Base-by-base conservation (phyloP, 2,888 invertebrate genomes). In the Altica lythri region DNA sequence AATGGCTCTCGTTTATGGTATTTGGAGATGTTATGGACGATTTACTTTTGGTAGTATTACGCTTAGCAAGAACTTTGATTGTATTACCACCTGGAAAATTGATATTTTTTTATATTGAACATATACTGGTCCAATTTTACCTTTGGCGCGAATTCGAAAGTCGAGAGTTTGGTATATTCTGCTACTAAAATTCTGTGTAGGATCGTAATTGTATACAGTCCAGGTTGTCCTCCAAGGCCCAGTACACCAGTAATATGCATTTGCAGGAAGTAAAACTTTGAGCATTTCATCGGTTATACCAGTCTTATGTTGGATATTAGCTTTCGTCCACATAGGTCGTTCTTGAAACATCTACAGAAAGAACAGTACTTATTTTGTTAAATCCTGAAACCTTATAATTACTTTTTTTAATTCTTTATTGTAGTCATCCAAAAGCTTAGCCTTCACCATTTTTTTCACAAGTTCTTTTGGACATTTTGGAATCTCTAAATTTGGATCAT, bases 221-320 rank as follows among this genome's bases (percentile, higher is more conserved):
- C 97, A 99, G 72, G 92, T 83, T 46, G 88, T 84, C 60, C 95
- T 82, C 95, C 96, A 99, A 0, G 96, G 98, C 0, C 99, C 98
- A 57, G 86, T 89, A 47, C 83, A 81, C 75, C 90, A 92, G 72
- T 93, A 92, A 73, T 92, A 90, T 0, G 93, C 92, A 2, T 92
- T 77, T 17, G 88, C 84, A 0, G 97, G 95, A 53, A 96, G 79
- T 9, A 95, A 80, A 51, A 84, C 81, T 75, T 90, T 94, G 0
- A 93, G 68, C 46, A 85, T 83, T 9, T 83, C 82, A 1, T 75
- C 69, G 1, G 81, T 77, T 32, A 87, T 77, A 45, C 85, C 83
- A 0, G 88, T 85, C 37, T 82, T 80, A 67, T 82, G 85, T 47
- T 83, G 77, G 9, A 98, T 71, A 0, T 88, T 90, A 64, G 86